phyloP scores from a whole-genome alignment of 2,888 invertebrate species.

The Capitulum mitella region DNA sequence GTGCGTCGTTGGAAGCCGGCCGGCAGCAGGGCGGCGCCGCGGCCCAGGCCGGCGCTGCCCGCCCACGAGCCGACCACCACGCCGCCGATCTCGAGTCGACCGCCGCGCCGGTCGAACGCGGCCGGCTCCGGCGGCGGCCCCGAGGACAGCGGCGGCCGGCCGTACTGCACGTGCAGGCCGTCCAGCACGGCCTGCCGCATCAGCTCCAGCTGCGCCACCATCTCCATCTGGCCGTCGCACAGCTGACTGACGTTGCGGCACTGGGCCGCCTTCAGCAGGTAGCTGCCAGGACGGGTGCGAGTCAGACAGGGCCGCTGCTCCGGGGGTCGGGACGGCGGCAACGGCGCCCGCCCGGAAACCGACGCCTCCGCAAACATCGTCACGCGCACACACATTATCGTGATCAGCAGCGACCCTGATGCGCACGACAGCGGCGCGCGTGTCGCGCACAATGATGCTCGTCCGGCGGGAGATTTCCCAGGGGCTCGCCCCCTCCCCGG shows the following conservation, averaged over 20 bases:
- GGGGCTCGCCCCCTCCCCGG: no score
- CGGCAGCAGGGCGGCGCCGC: not conserved
- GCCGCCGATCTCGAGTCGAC: conserved; percentile 75
- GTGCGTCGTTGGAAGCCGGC: not conserved
- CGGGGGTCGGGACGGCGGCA: conserved; percentile 87
- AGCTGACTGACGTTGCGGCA: conserved; percentile 49
- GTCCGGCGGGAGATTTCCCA: no score
- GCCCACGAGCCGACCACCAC: conserved; percentile 58
- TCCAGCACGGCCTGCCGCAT: conserved; percentile 83
- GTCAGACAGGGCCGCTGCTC: conserved; percentile 85
- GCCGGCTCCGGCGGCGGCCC: conserved; percentile 39
- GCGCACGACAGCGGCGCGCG: no score
- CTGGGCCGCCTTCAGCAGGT: conserved; percentile 15
- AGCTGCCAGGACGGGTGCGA: conserved; percentile 45
- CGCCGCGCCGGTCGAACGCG: conserved; percentile 57
- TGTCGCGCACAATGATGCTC: no score
- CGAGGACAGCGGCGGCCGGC: conserved; percentile 53
- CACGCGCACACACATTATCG: no score
- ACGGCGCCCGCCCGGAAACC: conserved; percentile 84
- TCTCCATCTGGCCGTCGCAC: conserved; percentile 74
- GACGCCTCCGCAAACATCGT: conserved; percentile 84
- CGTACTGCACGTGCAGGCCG: conserved; percentile 69
- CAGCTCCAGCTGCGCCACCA: conserved; percentile 77
- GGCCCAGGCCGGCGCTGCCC: not conserved
- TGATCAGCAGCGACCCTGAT: no score